Conservation (phyloP, 2,888 invertebrate species). For the Microctonus brassicae region DNA sequence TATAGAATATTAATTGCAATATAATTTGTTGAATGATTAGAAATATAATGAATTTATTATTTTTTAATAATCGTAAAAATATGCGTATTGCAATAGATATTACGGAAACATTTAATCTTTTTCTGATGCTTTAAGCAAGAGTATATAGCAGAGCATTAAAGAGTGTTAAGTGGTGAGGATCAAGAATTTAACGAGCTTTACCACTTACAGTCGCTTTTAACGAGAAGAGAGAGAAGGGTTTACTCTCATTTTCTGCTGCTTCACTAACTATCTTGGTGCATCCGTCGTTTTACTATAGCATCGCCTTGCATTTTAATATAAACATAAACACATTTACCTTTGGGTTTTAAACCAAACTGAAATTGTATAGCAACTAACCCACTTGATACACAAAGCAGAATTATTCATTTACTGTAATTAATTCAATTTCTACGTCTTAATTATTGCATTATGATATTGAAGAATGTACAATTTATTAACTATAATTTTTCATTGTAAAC, state of each 20-base stretch:
- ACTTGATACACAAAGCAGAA: conserved; percentile 34
- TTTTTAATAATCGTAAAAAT: neutral
- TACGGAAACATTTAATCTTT: neutral
- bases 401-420: conserved; percentile 48
- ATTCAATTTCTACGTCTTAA: conserved; percentile 43
- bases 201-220: conserved; percentile 46
- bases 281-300: conserved; percentile 28
- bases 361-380: conserved; percentile 41
- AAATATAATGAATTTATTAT: conserved; percentile 1
- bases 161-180: conserved; percentile 45
- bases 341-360: conserved; percentile 24
- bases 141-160: conserved; percentile 39
- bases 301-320: neutral
- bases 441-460: conserved; percentile 29
- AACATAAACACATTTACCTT: conserved; percentile 38
- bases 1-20: neutral
- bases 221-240: conserved; percentile 30
- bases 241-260: conserved; percentile 32
- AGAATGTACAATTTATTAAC: conserved; percentile 14
- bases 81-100: neutral
- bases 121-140: neutral
- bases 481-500: conserved; percentile 15
- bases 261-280: conserved; percentile 27
- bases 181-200: conserved; percentile 48
- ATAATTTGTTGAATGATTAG: conserved; percentile 21